phyloP scores from a whole-genome alignment of 2,113 vertebrate species.

The Hiodon tergisus region DNA sequence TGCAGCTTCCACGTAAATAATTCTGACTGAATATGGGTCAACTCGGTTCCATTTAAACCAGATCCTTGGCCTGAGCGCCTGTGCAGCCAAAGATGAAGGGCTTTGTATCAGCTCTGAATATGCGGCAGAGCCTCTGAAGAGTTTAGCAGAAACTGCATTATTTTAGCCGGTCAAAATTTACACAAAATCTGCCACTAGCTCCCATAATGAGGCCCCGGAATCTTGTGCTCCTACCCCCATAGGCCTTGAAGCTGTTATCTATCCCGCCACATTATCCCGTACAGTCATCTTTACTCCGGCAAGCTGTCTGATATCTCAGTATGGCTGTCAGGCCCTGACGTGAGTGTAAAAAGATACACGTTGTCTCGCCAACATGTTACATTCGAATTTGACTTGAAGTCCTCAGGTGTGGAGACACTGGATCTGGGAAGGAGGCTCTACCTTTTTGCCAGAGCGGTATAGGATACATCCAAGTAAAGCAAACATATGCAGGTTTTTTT shows the following conservation, averaged over 20 bases:
- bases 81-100: too few species aligned
- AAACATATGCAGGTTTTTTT: neutral
- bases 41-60: too few species aligned
- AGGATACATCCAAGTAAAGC: neutral
- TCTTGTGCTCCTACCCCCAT: neutral
- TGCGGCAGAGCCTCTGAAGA: too few species aligned
- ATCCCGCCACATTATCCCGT: neutral
- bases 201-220: neutral
- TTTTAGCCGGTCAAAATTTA: too few species aligned
- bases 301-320: neutral
- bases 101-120: too few species aligned
- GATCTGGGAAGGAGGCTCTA: slow-evolving; percentile 8
- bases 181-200: neutral
- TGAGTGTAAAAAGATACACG: slow-evolving; percentile 22
- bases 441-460: neutral
- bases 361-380: slow-evolving; percentile 8
- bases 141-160: too few species aligned
- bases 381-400: slow-evolving; percentile 11
- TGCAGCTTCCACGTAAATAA: too few species aligned
- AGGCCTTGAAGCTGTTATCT: slow-evolving; percentile 7
- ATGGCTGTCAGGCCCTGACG: slow-evolving; percentile 14
- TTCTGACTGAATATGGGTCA: too few species aligned
- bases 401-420: slow-evolving; percentile 9
- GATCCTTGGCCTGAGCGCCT: too few species aligned
- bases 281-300: neutral